These are phyloP conservation scores for Chamaea fasciata DNA, from an alignment of 2,113 vertebrate species.

Conservation along the genomic window DNA sequence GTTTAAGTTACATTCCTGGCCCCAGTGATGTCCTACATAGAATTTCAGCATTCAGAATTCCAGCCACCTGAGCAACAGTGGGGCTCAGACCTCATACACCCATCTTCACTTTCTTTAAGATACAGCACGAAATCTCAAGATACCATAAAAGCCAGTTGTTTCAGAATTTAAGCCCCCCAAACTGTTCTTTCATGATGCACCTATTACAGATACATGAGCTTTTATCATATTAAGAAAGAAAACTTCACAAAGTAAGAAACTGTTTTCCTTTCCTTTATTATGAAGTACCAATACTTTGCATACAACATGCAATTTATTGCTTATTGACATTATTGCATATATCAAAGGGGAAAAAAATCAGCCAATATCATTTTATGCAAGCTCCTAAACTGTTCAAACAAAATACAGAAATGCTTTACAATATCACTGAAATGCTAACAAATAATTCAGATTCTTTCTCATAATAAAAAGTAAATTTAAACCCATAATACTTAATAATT, in stretches of 20 bases:
- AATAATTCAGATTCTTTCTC: neutral
- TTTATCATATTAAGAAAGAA: neutral
- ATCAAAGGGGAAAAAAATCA: constrained; percentile 19
- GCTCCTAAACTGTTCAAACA: constrained; percentile 31
- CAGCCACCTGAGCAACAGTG: neutral
- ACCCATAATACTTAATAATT: neutral
- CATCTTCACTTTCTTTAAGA: neutral
- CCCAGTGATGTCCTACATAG: neutral
- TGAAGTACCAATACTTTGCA: constrained; percentile 45
- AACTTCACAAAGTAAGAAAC: neutral
- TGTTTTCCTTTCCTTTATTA: constrained; percentile 62
- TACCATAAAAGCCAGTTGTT: neutral
- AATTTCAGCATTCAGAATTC: neutral
- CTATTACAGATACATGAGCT: neutral
- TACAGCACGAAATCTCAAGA: neutral
- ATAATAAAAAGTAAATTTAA: neutral
- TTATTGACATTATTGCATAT: constrained; percentile 71
- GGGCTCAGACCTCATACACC: neutral
- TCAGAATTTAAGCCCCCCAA: neutral
- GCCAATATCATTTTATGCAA: constrained; percentile 19
- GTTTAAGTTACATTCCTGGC: neutral
- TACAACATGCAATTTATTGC: constrained; percentile 74
- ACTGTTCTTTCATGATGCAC: neutral
- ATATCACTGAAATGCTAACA: constrained; percentile 36
- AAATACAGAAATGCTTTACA: constrained; percentile 32